Conservation (phyloP, 2,797 vertebrate genomes). For the Oryzias dopingdopingensis region DNA sequence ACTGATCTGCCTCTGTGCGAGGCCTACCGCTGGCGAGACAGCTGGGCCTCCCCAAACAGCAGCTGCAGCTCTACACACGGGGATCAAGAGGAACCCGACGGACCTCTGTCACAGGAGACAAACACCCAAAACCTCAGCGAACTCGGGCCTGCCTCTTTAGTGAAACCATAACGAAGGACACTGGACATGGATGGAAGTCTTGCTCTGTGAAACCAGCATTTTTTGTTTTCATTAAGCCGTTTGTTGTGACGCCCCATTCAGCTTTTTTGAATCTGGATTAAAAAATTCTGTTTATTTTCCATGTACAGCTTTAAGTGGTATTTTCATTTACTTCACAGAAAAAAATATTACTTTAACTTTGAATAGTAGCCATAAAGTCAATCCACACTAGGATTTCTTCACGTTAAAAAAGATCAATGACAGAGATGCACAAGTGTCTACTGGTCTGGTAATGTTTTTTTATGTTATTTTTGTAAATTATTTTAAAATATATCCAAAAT, state of each 20-base stretch:
- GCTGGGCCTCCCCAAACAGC: slow-evolving; percentile 81
- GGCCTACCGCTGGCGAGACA: slow-evolving; percentile 87
- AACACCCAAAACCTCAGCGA: slow-evolving; percentile 82
- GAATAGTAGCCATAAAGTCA: no score
- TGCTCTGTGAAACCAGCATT: not conserved
- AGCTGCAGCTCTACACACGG: slow-evolving; percentile 70
- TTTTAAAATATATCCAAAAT: no score
- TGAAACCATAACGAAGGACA: slow-evolving; percentile 77
- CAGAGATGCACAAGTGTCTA: no score
- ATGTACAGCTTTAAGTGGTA: no score
- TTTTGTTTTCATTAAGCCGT: slow-evolving; percentile 12
- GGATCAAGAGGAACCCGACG: slow-evolving; percentile 62
- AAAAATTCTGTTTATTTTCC: no score
- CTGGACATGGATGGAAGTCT: not conserved
- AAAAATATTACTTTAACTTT: no score
- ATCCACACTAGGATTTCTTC: no score
- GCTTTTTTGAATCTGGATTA: no score
- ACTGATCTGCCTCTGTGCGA: slow-evolving; percentile 92
- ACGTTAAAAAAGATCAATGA: no score
- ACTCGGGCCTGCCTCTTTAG: slow-evolving; percentile 73
- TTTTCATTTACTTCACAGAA: no score
- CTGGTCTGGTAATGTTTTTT: no score
- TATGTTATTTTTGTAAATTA: no score
- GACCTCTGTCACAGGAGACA: slow-evolving; percentile 75
- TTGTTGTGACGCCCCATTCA: not conserved